Conservation (phyloP, 2,888 invertebrate species). For the Cerastis rubricosa region DNA sequence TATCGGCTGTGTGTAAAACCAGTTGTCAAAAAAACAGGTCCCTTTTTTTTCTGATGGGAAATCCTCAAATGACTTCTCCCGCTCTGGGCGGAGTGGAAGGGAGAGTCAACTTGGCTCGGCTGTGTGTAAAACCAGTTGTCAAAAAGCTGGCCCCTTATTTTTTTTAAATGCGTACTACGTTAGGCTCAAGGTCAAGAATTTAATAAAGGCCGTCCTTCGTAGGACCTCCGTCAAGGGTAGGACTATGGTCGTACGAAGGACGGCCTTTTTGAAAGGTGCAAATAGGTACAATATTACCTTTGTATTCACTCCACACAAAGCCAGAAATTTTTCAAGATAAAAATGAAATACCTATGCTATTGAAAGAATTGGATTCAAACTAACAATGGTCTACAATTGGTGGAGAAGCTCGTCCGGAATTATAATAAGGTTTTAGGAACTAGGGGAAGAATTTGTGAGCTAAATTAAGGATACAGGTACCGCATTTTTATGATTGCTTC, state of each 20-base stretch:
- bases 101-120: too few relatives aligned
- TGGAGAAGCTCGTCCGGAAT: constrained; percentile 21
- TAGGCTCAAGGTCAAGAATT: not conserved
- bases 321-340: constrained; percentile 17
- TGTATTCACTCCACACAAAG: constrained; percentile 2
- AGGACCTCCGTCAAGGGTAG: too few relatives aligned
- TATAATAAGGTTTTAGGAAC: constrained; percentile 15
- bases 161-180: not conserved
- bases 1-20: not conserved
- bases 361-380: constrained; percentile 39
- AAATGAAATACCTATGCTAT: constrained; percentile 34
- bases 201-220: too few relatives aligned
- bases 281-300: constrained; percentile 3
- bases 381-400: constrained; percentile 42
- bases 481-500: not conserved
- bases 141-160: not conserved
- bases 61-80: too few relatives aligned
- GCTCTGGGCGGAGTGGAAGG: too few relatives aligned
- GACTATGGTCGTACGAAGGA: not conserved
- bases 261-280: not conserved
- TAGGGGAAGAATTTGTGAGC: not conserved
- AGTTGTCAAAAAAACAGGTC: too few relatives aligned
- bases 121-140: not conserved
- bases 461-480: constrained; percentile 17
- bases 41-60: too few relatives aligned